These are phyloP conservation scores for Dromococcyx pavoninus DNA, from an alignment of 2,797 vertebrate genomes.

Conservation along the genomic window DNA sequence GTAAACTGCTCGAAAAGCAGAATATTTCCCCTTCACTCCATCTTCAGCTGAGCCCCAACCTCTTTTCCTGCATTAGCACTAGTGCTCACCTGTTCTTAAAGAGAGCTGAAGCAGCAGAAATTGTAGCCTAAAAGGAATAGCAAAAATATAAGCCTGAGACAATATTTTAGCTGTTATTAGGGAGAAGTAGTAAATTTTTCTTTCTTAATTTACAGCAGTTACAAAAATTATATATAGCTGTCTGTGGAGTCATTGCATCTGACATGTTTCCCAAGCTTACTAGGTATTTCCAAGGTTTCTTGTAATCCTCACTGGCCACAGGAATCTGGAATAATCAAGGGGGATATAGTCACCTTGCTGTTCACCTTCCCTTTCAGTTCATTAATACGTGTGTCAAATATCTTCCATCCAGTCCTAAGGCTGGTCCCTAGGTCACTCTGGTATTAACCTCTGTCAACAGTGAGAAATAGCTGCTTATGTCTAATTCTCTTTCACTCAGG, in stretches of 20 bases:
- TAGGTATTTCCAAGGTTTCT: not conserved
- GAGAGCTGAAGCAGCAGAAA: slow-evolving; percentile 1
- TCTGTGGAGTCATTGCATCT: not conserved
- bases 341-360: not conserved
- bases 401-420: not conserved
- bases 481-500: not conserved
- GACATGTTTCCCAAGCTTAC: not conserved
- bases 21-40: fast-evolving
- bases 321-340: not conserved
- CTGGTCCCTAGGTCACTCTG: not conserved
- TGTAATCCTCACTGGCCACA: not conserved
- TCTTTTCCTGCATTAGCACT: not conserved
- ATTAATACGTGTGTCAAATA: not conserved
- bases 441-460: slow-evolving; percentile 33
- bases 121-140: not conserved
- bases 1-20: not conserved
- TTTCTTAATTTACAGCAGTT: not conserved
- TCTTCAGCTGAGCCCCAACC: not conserved
- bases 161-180: not conserved
- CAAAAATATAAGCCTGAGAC: not conserved
- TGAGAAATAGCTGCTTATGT: slow-evolving; percentile 13
- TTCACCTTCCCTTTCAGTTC: not conserved
- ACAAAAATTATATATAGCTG: not conserved
- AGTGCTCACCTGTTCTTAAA: not conserved
- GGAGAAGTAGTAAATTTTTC: not conserved